Evolutionary conservation across 2,888 invertebrate species (phyloP).

Genomic region (Polydrusus pterygomalis): DNA sequence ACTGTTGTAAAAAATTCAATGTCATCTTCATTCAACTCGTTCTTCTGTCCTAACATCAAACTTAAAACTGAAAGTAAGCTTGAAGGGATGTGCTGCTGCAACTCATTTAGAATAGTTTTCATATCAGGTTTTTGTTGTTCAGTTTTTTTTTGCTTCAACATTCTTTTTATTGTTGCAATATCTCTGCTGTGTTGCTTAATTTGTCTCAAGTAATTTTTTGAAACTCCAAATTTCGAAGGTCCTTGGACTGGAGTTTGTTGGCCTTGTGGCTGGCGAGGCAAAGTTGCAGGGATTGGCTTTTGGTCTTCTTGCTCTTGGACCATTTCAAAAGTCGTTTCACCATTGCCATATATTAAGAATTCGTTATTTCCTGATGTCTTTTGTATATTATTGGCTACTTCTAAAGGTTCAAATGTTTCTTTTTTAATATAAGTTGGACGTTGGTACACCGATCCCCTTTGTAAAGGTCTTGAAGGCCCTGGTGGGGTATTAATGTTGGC

Average conservation of each 20-base stretch:
- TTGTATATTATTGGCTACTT: conserved; percentile 13
- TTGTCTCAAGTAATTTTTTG: conserved; percentile 64
- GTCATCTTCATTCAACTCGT: conserved; percentile 65
- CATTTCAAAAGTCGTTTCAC: conserved; percentile 14
- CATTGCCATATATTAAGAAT: conserved; percentile 32
- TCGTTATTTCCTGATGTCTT: neutral
- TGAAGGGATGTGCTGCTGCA: conserved; percentile 65
- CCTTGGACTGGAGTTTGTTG: conserved; percentile 5
- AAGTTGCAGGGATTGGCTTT: conserved; percentile 12
- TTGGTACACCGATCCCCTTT: conserved; percentile 11
- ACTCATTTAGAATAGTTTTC: conserved; percentile 59
- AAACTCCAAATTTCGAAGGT: conserved; percentile 31
- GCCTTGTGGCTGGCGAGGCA: neutral
- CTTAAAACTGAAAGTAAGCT: conserved; percentile 65
- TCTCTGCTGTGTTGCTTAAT: conserved; percentile 67
- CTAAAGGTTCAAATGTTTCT: conserved; percentile 27
- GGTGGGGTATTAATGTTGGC: conserved; percentile 48
- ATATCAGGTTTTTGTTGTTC: conserved; percentile 59
- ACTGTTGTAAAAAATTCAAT: conserved; percentile 66
- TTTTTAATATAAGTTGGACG: conserved; percentile 35
- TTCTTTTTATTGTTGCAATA: conserved; percentile 66
- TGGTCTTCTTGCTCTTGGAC: conserved; percentile 18
- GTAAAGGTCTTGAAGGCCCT: conserved; percentile 21
- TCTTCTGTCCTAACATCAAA: conserved; percentile 63
- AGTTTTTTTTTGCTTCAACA: conserved; percentile 60